Evolutionary conservation across 2,888 invertebrate species (phyloP), one percentile per base, ranked within the genome.

Genomic region (Nudaria mundana): DNA sequence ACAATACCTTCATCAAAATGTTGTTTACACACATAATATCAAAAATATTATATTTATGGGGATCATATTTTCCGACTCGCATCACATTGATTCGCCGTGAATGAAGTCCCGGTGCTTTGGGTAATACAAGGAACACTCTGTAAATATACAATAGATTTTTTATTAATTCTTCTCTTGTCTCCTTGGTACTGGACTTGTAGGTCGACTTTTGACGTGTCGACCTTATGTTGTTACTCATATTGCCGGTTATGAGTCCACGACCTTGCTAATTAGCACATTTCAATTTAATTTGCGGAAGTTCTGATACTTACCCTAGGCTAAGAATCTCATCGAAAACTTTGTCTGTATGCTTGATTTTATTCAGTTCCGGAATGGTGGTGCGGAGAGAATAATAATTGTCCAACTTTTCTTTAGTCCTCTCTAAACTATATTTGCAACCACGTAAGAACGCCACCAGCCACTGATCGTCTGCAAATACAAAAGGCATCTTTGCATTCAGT

Each of bases 401-500:
- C 4, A 93, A 44, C 63, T 92, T 93, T 51, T 90, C 85, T 57
- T 93, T 93, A 1, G 91, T 81, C 29, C 88, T 76, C 61, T 93
- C 92, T 59, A 93, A 66, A 48, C 92, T 92, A 66, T 86, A 92
- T 69, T 93, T 93, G 61, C 91, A 91, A 24, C 93, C 92, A 4
- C 93, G 83, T 10, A 93, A 73, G 66, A 92, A 93, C 1, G 90
- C 76, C 5, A 91, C 59, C 31, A 93, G 60, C 81, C 91, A 92
- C 69, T 93, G 92, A 55, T 93, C 91, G 69, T 92, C 92, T 90
- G 63, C 12, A 73, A 48, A 28, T 3, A 18, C 2, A 15, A 16
- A 16, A 16, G 4, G 6, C 12, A 5, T 13, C 7, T 11, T 3
- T 26, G 12, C 8, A 23, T 6, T 26, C 8, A 13, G 13, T 24